Conservation (phyloP, 1,140 invertebrate genomes). For the Bombus sibiricus region DNA sequence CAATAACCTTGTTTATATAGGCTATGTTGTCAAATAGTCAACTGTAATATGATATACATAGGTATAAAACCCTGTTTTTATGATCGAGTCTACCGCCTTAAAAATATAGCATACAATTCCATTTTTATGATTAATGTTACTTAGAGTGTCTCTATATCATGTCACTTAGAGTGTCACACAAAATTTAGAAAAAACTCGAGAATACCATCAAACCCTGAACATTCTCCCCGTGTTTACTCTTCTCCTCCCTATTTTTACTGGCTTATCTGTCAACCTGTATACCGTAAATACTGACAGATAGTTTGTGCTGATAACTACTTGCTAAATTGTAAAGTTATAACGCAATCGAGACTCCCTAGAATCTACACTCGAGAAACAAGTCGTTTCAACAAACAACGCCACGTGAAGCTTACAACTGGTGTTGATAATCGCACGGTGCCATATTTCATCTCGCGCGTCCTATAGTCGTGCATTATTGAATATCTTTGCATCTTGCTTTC, state of each 20-base stretch:
- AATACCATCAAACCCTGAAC: background rate
- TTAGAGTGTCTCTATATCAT: background rate
- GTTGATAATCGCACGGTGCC: constrained; percentile 4
- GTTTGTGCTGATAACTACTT: background rate
- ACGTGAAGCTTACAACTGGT: background rate
- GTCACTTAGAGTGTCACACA: no score
- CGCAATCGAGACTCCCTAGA: background rate
- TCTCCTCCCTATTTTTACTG: no score
- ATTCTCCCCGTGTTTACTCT: background rate
- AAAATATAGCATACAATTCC: background rate
- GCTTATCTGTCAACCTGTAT: background rate
- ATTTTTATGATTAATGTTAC: background rate
- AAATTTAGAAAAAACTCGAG: background rate
- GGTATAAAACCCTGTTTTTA: background rate
- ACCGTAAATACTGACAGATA: background rate
- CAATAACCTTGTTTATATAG: background rate
- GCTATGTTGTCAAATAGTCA: background rate
- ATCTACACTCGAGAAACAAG: constrained; percentile 15
- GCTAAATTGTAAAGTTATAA: constrained; percentile 3
- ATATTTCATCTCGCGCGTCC: constrained; percentile 6
- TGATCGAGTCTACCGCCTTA: background rate
- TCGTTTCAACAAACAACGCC: background rate
- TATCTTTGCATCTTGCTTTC: background rate
- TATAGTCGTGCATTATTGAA: background rate
- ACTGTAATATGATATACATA: background rate